A percentile compares a stretch with the other conserved stretches of the same genome.
Conservation (phyloP, 2,797 vertebrate species). For the Cheirogaleus major region DNA sequence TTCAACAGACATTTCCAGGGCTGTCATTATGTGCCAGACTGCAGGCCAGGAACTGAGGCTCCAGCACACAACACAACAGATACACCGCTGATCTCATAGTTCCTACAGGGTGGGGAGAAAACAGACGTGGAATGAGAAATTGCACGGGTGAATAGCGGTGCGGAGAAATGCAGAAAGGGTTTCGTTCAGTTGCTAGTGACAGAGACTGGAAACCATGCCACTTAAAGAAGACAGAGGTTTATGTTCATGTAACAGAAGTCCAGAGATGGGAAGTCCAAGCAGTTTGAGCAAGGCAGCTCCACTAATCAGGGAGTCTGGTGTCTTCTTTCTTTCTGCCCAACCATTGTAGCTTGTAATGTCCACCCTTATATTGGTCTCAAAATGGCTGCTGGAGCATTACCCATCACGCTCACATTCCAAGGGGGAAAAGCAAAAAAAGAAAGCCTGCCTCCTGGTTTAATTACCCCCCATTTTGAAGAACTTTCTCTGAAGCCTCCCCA, state of each 20-base stretch:
- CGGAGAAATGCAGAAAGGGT: background rate
- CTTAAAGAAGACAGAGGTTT: background rate
- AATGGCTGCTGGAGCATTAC: background rate
- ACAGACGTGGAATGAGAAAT: background rate
- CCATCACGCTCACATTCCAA: background rate
- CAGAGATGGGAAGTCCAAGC: background rate
- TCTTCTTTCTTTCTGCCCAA: background rate
- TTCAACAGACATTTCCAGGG: background rate
- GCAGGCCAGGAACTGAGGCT: background rate
- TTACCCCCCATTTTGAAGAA: background rate
- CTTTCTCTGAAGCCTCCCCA: background rate
- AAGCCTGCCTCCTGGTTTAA: background rate
- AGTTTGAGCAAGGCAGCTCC: background rate
- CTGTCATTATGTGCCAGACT: no score
- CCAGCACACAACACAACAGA: background rate
- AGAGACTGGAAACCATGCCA: background rate
- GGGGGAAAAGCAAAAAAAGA: background rate
- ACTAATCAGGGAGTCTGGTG: background rate
- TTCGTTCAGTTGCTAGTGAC: background rate
- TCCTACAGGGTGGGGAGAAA: background rate
- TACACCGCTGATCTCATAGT: background rate
- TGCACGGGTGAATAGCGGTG: background rate
- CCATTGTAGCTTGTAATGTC: background rate
- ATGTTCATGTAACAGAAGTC: background rate
- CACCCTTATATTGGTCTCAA: background rate